These are phyloP conservation scores for Cotesia chilonis DNA, from an alignment of 1,140 invertebrate genomes.

Conservation along the genomic window DNA sequence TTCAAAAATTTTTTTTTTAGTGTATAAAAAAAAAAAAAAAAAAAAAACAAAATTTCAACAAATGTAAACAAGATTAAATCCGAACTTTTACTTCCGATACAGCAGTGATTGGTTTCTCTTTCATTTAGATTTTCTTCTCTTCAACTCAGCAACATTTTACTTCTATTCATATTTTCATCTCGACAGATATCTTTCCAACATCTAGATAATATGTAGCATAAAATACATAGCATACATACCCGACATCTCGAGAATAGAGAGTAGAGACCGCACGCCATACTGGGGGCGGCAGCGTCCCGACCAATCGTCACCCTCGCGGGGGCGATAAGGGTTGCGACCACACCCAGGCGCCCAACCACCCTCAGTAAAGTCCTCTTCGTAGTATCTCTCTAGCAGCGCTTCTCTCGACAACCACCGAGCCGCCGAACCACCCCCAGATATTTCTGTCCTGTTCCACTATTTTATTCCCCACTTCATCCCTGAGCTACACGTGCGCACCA, in stretches of 20 bases:
- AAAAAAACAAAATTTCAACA: too few species aligned
- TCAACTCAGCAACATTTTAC: background rate
- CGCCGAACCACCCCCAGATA: constrained; percentile 38
- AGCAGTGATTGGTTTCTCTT: background rate
- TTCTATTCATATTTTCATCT: constrained; percentile 12
- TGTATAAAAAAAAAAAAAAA: too few species aligned
- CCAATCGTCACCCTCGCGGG: constrained; percentile 54
- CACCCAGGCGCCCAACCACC: constrained; percentile 49
- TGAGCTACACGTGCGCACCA: constrained; percentile 60
- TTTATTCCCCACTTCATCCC: background rate
- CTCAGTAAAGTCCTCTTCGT: constrained; percentile 10
- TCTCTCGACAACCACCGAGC: constrained; percentile 35
- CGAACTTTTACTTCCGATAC: background rate
- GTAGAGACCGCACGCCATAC: constrained; percentile 54
- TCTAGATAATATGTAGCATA: too few species aligned
- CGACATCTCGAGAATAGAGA: constrained; percentile 10
- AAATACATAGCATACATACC: too few species aligned
- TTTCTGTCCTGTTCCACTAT: background rate
- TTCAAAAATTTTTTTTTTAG: too few species aligned
- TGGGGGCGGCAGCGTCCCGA: constrained; percentile 54
- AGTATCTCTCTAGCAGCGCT: too few species aligned
- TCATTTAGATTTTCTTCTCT: background rate
- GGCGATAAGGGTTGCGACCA: constrained; percentile 49
- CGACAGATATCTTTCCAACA: too few species aligned
- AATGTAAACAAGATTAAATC: too few species aligned